phyloP scores from a whole-genome alignment of 2,888 invertebrate species.

The Scaptomyza reducta region DNA sequence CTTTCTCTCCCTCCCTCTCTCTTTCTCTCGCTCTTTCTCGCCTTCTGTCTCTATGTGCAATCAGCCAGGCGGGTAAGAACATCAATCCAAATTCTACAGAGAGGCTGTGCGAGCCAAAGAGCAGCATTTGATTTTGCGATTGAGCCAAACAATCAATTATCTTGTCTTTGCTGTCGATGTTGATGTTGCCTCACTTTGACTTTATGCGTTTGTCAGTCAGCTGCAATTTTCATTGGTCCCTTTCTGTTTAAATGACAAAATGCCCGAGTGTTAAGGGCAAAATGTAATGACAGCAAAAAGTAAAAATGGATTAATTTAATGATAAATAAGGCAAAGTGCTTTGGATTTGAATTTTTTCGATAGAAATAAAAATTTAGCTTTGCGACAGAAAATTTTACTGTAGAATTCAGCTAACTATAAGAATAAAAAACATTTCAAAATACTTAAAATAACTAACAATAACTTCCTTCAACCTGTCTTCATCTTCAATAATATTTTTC shows the following conservation, averaged over 20 bases:
- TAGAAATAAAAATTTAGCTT: no score
- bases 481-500: constrained; percentile 6
- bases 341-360: not conserved
- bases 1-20: constrained; percentile 61
- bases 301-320: constrained; percentile 25
- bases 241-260: constrained; percentile 59
- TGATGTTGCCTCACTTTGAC: constrained; percentile 15
- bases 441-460: no score
- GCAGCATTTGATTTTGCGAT: constrained; percentile 73
- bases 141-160: constrained; percentile 80
- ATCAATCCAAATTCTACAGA: constrained; percentile 39
- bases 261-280: constrained; percentile 13
- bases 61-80: constrained; percentile 52
- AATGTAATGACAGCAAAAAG: constrained; percentile 38
- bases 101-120: constrained; percentile 37
- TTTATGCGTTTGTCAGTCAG: not conserved
- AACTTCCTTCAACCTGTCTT: not conserved
- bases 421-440: no score
- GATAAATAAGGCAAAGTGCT: not conserved
- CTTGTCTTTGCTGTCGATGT: constrained; percentile 57
- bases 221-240: constrained; percentile 69
- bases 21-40: not conserved
- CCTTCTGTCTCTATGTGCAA: constrained; percentile 41
- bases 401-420: no score
- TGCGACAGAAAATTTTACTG: no score